Evolutionary conservation across 2,888 invertebrate genomes (phyloP).

Genomic region (Pherbina coryleti): DNA sequence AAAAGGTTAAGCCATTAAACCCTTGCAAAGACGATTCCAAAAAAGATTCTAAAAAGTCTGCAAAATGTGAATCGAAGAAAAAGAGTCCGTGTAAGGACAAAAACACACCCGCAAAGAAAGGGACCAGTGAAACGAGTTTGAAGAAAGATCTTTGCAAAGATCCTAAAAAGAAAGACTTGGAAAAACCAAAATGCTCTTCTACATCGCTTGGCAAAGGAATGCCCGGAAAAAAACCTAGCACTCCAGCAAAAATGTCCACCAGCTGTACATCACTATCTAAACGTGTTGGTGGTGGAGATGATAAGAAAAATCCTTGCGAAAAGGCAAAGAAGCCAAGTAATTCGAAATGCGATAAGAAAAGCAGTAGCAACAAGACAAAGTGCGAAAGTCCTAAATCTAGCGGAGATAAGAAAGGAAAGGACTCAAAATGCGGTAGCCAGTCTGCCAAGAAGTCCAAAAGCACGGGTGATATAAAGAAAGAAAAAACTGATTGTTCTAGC

Average conservation of each 20-base stretch:
- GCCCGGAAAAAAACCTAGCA: neutral
- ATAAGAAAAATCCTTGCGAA: conserved; percentile 13
- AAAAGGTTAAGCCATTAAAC: neutral
- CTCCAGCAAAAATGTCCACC: conserved; percentile 3
- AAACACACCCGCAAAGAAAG: neutral
- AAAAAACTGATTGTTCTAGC: neutral
- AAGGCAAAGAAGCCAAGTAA: neutral
- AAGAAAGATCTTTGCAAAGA: neutral
- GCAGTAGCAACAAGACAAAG: neutral
- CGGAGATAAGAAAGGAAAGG: neutral
- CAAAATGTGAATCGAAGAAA: neutral
- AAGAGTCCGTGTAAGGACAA: neutral
- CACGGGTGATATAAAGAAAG: neutral
- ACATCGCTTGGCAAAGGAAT: neutral
- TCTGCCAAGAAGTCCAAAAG: neutral
- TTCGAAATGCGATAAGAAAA: neutral
- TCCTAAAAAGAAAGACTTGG: neutral
- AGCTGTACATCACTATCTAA: neutral
- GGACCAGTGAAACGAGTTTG: neutral
- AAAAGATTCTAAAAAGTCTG: neutral
- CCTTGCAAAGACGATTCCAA: conserved; percentile 22
- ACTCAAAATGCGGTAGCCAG: neutral
- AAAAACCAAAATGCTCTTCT: conserved; percentile 13
- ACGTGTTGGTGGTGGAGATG: neutral
- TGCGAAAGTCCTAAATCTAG: neutral